Evolutionary conservation across 2,888 invertebrate species (phyloP).

Genomic region (Lepidonotus clava): DNA sequence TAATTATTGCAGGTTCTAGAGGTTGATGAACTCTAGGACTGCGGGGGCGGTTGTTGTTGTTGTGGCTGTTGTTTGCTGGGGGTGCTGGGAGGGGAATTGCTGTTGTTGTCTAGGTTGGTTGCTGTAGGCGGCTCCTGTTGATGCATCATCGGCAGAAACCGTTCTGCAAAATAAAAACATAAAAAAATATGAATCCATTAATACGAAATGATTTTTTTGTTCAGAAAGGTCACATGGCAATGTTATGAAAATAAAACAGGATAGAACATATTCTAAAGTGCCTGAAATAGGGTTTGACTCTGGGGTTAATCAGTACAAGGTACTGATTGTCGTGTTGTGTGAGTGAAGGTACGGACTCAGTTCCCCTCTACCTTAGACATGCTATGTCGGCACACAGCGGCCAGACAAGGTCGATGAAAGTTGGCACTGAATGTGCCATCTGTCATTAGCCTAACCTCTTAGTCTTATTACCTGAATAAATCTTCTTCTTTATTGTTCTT

Average conservation of each 20-base stretch:
- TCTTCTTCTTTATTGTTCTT: too few relatives aligned
- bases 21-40: constrained; percentile 7
- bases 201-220: too few relatives aligned
- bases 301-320: neutral
- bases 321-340: neutral
- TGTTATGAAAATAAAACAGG: too few relatives aligned
- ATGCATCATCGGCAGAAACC: constrained; percentile 47
- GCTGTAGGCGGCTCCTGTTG: neutral
- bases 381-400: neutral
- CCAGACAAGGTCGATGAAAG: neutral
- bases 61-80: constrained; percentile 16
- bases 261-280: too few relatives aligned
- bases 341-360: neutral
- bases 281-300: too few relatives aligned
- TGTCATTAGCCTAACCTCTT: too few relatives aligned
- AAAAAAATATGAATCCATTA: too few relatives aligned
- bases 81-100: constrained; percentile 38
- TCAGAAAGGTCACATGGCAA: too few relatives aligned
- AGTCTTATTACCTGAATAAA: too few relatives aligned
- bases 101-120: constrained; percentile 16
- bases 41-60: constrained; percentile 5
- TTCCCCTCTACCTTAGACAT: neutral
- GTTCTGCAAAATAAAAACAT: too few relatives aligned
- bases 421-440: neutral
- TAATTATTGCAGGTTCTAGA: constrained; percentile 11